Evolutionary conservation across 2,113 vertebrate species (phyloP).

Genomic region (Dipodomys spectabilis): DNA sequence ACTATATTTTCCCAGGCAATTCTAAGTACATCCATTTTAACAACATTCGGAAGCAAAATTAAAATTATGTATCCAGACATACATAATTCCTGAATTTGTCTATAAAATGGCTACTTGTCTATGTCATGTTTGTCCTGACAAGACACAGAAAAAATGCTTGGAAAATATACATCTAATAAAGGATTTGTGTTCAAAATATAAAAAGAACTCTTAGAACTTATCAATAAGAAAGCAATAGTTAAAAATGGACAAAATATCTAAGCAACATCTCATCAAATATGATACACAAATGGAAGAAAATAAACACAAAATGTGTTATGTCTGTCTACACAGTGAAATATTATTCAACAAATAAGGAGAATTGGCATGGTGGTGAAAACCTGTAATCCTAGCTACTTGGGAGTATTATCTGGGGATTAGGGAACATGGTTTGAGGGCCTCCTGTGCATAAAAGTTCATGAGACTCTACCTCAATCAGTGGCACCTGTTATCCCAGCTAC

Average conservation of each 20-base stretch:
- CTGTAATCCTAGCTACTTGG: no score
- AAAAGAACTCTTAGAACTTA: background rate
- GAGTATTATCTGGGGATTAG: no score
- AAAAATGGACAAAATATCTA: background rate
- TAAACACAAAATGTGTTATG: background rate
- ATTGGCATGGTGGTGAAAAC: no score
- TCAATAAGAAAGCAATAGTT: background rate
- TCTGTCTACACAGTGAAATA: background rate
- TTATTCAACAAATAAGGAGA: background rate
- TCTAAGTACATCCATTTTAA: constrained; percentile 48
- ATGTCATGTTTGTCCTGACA: background rate
- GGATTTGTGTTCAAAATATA: background rate
- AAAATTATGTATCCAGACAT: constrained; percentile 25
- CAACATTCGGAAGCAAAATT: constrained; percentile 32
- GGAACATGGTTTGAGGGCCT: no score
- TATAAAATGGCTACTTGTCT: background rate
- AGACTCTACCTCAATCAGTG: no score
- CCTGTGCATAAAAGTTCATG: no score
- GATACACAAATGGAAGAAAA: background rate
- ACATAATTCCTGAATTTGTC: background rate
- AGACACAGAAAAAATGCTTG: background rate
- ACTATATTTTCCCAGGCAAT: background rate
- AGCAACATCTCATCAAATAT: background rate
- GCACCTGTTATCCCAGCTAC: no score
- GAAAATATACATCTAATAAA: background rate